Evolutionary conservation across 2,797 vertebrate species (phyloP).

Genomic region (Phyllotis vaccarum): DNA sequence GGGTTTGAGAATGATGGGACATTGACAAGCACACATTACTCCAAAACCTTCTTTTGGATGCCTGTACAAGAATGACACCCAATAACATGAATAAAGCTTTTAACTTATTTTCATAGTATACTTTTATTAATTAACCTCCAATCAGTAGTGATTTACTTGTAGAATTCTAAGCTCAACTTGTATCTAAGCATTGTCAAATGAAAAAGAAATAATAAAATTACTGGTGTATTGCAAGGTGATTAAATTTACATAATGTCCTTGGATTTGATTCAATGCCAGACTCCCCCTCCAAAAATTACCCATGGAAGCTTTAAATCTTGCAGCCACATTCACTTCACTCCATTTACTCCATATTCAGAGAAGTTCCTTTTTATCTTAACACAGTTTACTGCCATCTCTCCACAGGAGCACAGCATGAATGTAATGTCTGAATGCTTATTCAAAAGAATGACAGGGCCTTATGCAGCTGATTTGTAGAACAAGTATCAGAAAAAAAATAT

Average conservation of each 20-base stretch:
- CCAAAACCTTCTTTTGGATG: slow-evolving; percentile 52
- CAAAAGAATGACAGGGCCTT: slow-evolving; percentile 52
- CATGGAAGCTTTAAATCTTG: slow-evolving; percentile 66
- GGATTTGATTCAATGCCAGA: slow-evolving; percentile 80
- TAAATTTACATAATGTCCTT: slow-evolving; percentile 81
- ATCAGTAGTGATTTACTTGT: slow-evolving; percentile 52
- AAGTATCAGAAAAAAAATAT: slow-evolving; percentile 66
- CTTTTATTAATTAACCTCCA: slow-evolving; percentile 65
- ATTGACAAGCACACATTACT: slow-evolving; percentile 10
- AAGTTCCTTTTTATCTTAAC: slow-evolving; percentile 66
- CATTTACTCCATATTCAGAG: slow-evolving; percentile 65
- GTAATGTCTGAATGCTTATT: slow-evolving; percentile 71
- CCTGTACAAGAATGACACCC: slow-evolving; percentile 42
- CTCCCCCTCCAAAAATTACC: slow-evolving; percentile 44
- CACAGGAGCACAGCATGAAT: slow-evolving; percentile 73
- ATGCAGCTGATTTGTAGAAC: slow-evolving; percentile 68
- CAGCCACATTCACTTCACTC: slow-evolving; percentile 59
- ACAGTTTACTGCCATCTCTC: slow-evolving; percentile 54
- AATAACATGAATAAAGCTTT: slow-evolving; percentile 61
- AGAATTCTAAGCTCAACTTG: slow-evolving; percentile 75
- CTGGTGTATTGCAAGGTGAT: slow-evolving; percentile 77
- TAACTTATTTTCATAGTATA: slow-evolving; percentile 53
- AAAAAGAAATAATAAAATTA: slow-evolving; percentile 79
- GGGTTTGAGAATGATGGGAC: slow-evolving; percentile 19
- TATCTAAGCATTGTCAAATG: slow-evolving; percentile 76